Percentiles rank a stretch among this genome's conserved stretches.
phyloP scores from a whole-genome alignment of 2,797 vertebrate species.

The Mormyrops attenuatus region DNA sequence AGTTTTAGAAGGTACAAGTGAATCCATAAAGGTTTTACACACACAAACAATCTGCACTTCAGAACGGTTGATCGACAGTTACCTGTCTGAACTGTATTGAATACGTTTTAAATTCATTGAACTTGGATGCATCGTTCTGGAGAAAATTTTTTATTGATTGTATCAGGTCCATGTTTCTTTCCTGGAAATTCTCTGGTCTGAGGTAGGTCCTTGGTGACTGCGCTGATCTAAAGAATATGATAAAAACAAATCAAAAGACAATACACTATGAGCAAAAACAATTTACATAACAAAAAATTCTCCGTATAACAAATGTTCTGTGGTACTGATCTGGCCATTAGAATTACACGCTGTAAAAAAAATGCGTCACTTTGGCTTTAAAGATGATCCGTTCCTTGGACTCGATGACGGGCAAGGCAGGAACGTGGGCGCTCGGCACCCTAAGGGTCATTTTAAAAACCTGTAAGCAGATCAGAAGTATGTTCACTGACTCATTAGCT shows the following conservation, averaged over 20 bases:
- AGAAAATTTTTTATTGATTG: conserved; percentile 86
- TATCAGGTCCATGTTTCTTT: conserved; percentile 89
- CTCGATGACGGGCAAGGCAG: not conserved
- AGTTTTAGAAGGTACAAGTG: not conserved
- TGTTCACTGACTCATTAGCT: conserved; percentile 70
- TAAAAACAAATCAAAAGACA: not conserved
- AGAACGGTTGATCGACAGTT: conserved; percentile 23
- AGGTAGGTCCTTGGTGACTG: conserved; percentile 64
- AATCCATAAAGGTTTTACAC: not conserved
- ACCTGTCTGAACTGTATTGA: conserved; percentile 98
- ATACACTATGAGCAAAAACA: not conserved
- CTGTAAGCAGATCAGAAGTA: not conserved
- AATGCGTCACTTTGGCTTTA: not conserved
- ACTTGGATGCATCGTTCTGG: conserved; percentile 80
- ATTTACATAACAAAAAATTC: not conserved
- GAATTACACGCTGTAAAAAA: not conserved
- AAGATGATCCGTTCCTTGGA: not conserved
- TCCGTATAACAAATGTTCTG: not conserved
- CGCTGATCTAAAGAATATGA: conserved; percentile 48
- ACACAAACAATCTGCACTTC: not conserved
- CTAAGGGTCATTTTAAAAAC: not conserved
- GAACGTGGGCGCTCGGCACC: not conserved
- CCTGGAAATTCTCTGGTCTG: conserved; percentile 85
- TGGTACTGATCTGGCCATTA: not conserved
- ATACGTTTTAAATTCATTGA: conserved; percentile 88